A percentile compares a stretch with the other conserved stretches of the same genome.
phyloP scores from a whole-genome alignment of 2,888 invertebrate genomes.

The Noctua janthina region DNA sequence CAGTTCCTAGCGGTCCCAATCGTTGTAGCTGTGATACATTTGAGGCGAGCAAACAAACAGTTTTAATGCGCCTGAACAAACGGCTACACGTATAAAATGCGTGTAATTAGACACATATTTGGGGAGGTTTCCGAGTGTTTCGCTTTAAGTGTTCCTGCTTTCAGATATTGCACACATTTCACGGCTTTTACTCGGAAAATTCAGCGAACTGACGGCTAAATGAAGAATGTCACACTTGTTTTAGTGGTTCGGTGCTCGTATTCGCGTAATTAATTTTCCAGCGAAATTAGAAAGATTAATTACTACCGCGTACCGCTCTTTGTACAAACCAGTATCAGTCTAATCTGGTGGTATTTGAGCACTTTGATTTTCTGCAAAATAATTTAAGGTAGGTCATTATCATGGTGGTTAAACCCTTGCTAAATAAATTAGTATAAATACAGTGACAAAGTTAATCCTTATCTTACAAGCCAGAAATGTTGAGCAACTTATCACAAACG shows the following conservation, averaged over 20 bases:
- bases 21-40: conserved; percentile 71
- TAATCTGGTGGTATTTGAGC: neutral
- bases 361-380: neutral
- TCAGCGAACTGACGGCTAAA: conserved; percentile 37
- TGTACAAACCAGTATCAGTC: conserved; percentile 1
- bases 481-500: too few relatives aligned
- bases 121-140: conserved; percentile 28
- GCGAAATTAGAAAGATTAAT: conserved; percentile 28
- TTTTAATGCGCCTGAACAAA: conserved; percentile 53
- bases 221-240: conserved; percentile 43
- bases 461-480: neutral
- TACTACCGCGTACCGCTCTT: neutral
- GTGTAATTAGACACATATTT: conserved; percentile 62
- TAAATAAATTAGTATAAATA: neutral
- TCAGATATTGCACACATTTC: conserved; percentile 47
- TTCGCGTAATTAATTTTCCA: conserved; percentile 25
- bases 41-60: conserved; percentile 68
- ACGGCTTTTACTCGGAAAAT: conserved; percentile 41
- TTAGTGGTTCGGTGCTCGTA: conserved; percentile 16
- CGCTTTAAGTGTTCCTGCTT: conserved; percentile 51
- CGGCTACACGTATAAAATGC: conserved; percentile 39
- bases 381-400: neutral
- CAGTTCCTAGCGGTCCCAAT: conserved; percentile 73
- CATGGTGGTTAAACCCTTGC: neutral
- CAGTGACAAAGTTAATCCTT: neutral